Evolutionary conservation across 2,113 vertebrate species (phyloP), one percentile per base, ranked within the genome.

Genomic region (Phycodurus eques): DNA sequence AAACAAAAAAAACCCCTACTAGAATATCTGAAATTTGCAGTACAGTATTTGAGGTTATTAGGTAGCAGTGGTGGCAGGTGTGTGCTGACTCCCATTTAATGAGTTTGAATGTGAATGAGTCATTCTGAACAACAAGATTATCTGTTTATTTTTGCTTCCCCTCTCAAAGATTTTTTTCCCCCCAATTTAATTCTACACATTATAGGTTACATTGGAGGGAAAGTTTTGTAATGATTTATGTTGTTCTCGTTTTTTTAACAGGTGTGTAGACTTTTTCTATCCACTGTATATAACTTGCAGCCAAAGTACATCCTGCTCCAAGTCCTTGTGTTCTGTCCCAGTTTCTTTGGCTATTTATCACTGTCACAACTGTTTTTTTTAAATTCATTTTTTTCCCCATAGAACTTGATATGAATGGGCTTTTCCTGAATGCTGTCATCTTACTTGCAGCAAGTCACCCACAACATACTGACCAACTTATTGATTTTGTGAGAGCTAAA

Each of bases 261-360:
- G 51, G 51, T 54, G 51, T 54, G 51, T n/a, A n/a, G 5, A 54
- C 19, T 54, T 54, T 54, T 54, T 8, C 20, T n/a, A 54, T 54
- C 56, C 69, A 62, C 54, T 68, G 33, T 78, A 22, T 70, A 27
- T 62, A 62, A 62, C 33, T 19, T 47, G 74, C 74, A 76, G 76
- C 78, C 61, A 73, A 64, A 72, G 83, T 73, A 68, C 19, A 69
- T 51, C 62, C 51, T 54, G 14, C 60, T n/a, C 20, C 8, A 54
- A 54, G 20, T 62, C 60, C 17, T 17, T 14, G 73, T 73, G 74
- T 83, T 81, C 83, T 87, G 90, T 76, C 90, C 88, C 60, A 88
- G n/a, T 90, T 91, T 91, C 81, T 71, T 60, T 57, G 62, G 73
- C 75, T 78, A 89, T 92, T 91, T 81, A 88, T 92, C 90, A 90